Conservation (phyloP, 2,888 invertebrate genomes). For the Stenchaetothrips biformis region DNA sequence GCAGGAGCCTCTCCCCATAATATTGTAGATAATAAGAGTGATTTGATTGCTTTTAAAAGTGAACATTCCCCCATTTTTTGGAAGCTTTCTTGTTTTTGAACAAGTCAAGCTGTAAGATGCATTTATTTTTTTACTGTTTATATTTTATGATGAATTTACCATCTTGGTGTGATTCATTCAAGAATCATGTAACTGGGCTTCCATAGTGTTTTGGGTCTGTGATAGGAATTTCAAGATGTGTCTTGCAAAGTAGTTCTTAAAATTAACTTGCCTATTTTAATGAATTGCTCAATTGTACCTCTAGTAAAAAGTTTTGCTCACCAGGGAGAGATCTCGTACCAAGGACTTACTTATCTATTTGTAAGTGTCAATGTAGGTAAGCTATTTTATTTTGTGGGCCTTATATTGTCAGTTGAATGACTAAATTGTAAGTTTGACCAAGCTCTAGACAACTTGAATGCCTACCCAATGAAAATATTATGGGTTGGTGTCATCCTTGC, state of each 20-base stretch:
- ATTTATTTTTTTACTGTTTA: no score
- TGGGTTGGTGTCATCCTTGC: no score
- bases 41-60: no score
- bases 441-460: no score
- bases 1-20: no score
- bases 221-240: neutral
- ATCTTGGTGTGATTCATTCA: neutral
- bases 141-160: neutral
- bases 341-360: neutral
- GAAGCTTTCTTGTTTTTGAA: no score
- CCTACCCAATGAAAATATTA: no score
- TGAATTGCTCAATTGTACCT: conserved; percentile 21
- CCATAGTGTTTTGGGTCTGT: conserved; percentile 7
- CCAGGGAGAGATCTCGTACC: neutral
- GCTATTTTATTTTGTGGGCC: neutral
- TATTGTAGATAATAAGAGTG: no score
- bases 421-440: no score
- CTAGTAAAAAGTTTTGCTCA: neutral
- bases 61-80: no score
- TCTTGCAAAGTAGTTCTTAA: neutral
- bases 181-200: neutral
- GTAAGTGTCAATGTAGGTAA: neutral
- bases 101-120: no score
- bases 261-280: neutral
- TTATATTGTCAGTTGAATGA: neutral